Base-by-base conservation (phyloP, 2,888 invertebrate species). In the Epirrhoe alternata region DNA sequence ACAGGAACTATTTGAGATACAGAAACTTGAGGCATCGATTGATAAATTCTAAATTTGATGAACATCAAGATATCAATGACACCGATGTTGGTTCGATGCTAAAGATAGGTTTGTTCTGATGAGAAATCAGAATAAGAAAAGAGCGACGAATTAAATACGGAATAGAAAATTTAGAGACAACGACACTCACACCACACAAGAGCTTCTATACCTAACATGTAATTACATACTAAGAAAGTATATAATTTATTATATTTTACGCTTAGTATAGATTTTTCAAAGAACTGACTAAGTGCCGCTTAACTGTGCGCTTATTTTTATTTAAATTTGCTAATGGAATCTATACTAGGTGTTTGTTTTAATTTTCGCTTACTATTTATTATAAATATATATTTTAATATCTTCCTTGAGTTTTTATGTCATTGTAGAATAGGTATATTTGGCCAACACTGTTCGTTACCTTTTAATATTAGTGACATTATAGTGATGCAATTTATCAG, bases 391-490 rank as follows among this genome's bases (percentile, higher is more conserved):
- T 45, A 14, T n/a, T 14, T 14, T 10, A 6, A 47, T 47, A 47
- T 47, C 14, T 47, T 14, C 7, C 3, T 47, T 47, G 6, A 7
- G 33, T 33, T 12, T 42, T 47, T 47, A 12, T 74, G 76, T 81
- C 77, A 76, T 45, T 56, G 14, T 84, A 81, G 79, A 71, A 78
- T 80, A 82, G 78, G 76, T 77, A 83, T 79, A 74, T 83, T 82
- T 78, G 82, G 85, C 86, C 85, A 87, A 85, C 83, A 88, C 83
- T 79, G 84, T 80, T 80, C 87, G 85, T 88, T 90, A 92, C 89
- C 87, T 91, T 92, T 89, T 91, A 91, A 91, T 86, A 89, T 93
- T 93, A 93, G 93, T 92, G 93, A 93, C 93, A 93, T 89, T 75
- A 81, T 92, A 92, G 92, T 89, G 88, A 88, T 90, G 84, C 84